phyloP scores from a whole-genome alignment of 2,888 invertebrate species.

The Yponomeuta plumbellus region DNA sequence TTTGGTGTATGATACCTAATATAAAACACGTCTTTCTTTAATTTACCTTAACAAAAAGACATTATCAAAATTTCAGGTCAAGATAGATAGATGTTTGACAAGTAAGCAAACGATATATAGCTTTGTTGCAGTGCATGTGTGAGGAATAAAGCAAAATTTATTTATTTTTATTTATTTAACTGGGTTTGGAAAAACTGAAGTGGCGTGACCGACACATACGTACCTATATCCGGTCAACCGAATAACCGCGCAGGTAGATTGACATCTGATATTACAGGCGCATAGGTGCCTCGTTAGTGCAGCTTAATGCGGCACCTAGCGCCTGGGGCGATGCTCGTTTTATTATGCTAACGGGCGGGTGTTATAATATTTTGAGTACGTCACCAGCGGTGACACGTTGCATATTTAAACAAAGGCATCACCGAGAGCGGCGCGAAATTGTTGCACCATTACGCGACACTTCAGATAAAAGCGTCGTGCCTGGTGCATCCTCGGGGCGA shows the following conservation, averaged over 20 bases:
- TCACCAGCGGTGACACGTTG: constrained; percentile 41
- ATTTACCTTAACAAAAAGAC: too few relatives aligned
- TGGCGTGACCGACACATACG: too few relatives aligned
- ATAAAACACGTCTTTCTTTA: too few relatives aligned
- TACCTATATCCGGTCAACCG: too few relatives aligned
- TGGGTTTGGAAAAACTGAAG: too few relatives aligned
- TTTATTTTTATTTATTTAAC: too few relatives aligned
- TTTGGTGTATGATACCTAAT: too few relatives aligned
- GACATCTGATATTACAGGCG: constrained; percentile 42
- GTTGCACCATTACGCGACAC: constrained; percentile 51
- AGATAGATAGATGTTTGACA: too few relatives aligned
- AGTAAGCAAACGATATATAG: too few relatives aligned
- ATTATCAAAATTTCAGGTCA: too few relatives aligned
- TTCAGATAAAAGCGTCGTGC: constrained; percentile 39
- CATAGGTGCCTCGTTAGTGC: constrained; percentile 30
- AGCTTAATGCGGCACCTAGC: constrained; percentile 22
- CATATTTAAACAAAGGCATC: constrained; percentile 40
- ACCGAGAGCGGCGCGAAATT: constrained; percentile 45
- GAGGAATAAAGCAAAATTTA: too few relatives aligned
- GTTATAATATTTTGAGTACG: constrained; percentile 63
- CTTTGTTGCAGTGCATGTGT: too few relatives aligned
- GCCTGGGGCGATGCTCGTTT: constrained; percentile 27
- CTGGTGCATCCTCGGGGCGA: constrained; percentile 21
- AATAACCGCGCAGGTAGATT: constrained; percentile 21
- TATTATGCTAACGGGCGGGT: constrained; percentile 67